Conservation (phyloP, 2,888 invertebrate species). For the Aphrophora alni region DNA sequence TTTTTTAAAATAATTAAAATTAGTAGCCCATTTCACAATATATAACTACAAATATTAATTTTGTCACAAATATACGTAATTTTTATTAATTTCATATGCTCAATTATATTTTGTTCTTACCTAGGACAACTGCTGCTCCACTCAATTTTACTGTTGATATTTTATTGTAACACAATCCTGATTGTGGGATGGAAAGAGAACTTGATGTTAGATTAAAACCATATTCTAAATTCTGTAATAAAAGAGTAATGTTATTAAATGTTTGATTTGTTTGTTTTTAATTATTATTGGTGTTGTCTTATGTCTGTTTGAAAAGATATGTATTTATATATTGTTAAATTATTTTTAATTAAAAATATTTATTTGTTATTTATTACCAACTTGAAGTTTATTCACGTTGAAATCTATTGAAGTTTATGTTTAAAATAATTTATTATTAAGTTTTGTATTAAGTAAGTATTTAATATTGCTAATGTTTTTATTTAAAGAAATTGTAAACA, state of each 20-base stretch:
- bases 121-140: not conserved
- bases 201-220: not conserved
- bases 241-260: not conserved
- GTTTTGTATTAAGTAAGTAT: too few species aligned
- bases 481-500: too few species aligned
- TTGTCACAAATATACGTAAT: not conserved
- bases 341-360: not conserved
- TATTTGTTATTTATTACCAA: not conserved
- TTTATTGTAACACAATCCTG: not conserved
- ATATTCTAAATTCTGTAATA: slow-evolving; percentile 3
- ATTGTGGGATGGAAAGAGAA: not conserved
- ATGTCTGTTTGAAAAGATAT: not conserved
- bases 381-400: not conserved
- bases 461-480: too few species aligned
- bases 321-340: not conserved
- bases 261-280: not conserved
- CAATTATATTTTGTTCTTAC: not conserved
- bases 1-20: too few species aligned
- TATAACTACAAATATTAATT: too few species aligned
- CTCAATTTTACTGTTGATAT: not conserved
- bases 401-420: not conserved
- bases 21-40: too few species aligned
- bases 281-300: not conserved
- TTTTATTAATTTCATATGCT: not conserved
- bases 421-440: too few species aligned